Evolutionary conservation across 2,888 invertebrate genomes (phyloP).

Genomic region (Amitus sp.): DNA sequence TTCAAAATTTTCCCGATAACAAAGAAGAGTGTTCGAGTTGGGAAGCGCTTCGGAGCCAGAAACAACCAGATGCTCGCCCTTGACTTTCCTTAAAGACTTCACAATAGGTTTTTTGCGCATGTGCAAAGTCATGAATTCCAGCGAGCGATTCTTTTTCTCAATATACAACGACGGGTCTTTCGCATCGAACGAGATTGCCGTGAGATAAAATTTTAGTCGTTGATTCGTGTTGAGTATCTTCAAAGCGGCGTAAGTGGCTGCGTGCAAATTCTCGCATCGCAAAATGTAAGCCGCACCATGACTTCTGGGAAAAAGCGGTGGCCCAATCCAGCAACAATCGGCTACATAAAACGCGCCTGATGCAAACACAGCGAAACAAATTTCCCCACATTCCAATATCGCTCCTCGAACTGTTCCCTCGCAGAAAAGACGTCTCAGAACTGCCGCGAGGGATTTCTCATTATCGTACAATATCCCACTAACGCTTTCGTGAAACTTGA

Average conservation of each 20-base stretch:
- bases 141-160: conserved; percentile 43
- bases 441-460: conserved; percentile 41
- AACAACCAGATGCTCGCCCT: conserved; percentile 15
- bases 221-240: conserved; percentile 59
- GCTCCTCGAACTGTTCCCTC: conserved; percentile 46
- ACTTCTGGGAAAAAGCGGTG: conserved; percentile 53
- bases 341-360: conserved; percentile 52
- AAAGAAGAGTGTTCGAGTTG: conserved; percentile 45
- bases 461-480: conserved; percentile 55
- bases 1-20: conserved; percentile 44
- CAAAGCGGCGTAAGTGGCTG: conserved; percentile 51
- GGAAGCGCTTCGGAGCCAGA: conserved; percentile 44
- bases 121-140: no score
- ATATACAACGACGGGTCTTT: conserved; percentile 27
- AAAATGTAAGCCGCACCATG: conserved; percentile 57
- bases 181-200: conserved; percentile 44
- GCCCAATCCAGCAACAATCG: conserved; percentile 59
- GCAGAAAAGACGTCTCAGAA: conserved; percentile 37
- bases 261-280: conserved; percentile 53
- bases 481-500: conserved; percentile 46
- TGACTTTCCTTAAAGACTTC: conserved; percentile 39
- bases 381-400: conserved; percentile 53
- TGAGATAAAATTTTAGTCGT: conserved; percentile 49
- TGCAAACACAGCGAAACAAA: conserved; percentile 46
- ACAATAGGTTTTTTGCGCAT: not conserved